Conservation (phyloP, 2,797 vertebrate genomes). For the Chelon labrosus region DNA sequence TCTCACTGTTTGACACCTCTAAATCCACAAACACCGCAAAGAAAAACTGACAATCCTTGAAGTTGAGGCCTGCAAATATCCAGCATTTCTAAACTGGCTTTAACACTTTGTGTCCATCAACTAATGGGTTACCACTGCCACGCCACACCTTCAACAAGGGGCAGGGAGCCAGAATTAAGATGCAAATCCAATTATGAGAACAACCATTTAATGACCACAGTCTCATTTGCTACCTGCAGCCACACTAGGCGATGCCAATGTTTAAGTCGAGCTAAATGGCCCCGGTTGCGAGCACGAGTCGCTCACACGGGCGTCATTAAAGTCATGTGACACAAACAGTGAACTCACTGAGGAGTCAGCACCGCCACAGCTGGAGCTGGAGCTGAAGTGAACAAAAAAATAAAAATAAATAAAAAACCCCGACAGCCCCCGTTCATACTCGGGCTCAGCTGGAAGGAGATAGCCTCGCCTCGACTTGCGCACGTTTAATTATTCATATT, state of each 20-base stretch:
- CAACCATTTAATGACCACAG: conserved; percentile 41
- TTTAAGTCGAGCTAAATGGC: no score
- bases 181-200: conserved; percentile 68
- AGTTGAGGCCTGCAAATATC: no score
- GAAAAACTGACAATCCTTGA: no score
- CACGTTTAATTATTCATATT: conserved; percentile 75
- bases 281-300: conserved; percentile 62
- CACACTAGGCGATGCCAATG: no score
- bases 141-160: conserved; percentile 20
- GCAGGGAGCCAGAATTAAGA: conserved; percentile 34
- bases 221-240: conserved; percentile 10
- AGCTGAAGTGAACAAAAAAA: no score
- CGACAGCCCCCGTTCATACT: not conserved
- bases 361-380: conserved; percentile 43
- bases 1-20: no score
- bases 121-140: not conserved
- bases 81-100: no score
- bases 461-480: conserved; percentile 48
- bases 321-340: conserved; percentile 79
- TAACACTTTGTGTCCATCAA: no score
- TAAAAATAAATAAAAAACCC: no score
- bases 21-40: no score
- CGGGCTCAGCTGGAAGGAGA: conserved; percentile 36
- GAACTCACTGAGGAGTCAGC: conserved; percentile 20
- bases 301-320: conserved; percentile 74